These are phyloP conservation scores for Aethes cnicana DNA, from an alignment of 2,888 invertebrate species.

Conservation along the genomic window DNA sequence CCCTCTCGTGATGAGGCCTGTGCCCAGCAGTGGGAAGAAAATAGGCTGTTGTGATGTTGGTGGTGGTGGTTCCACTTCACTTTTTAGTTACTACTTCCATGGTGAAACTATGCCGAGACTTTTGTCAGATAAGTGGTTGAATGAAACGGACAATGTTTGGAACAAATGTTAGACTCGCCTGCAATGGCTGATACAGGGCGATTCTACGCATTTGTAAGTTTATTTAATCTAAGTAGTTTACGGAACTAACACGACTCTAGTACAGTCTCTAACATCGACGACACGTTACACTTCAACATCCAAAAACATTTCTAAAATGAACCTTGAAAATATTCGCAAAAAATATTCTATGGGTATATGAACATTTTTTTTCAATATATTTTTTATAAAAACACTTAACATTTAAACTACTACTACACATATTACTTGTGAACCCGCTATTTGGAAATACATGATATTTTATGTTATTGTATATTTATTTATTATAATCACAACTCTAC, in stretches of 20 bases:
- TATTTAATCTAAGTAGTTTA: no score
- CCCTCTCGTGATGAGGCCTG: no score
- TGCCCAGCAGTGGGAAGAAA: no score
- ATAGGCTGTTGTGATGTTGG: no score
- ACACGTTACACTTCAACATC: constrained; percentile 34
- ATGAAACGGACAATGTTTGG: constrained; percentile 48
- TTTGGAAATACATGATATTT: constrained; percentile 1
- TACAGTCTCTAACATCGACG: constrained; percentile 42
- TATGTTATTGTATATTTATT: not conserved
- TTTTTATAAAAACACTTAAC: constrained; percentile 72
- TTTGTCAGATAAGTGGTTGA: constrained; percentile 25
- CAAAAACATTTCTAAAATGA: constrained; percentile 33
- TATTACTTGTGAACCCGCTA: constrained; percentile 41
- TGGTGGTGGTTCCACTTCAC: no score
- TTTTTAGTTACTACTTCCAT: no score
- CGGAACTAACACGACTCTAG: constrained; percentile 35
- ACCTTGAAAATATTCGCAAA: constrained; percentile 37
- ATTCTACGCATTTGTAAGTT: constrained; percentile 59
- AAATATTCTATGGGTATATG: constrained; percentile 76
- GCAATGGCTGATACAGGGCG: constrained; percentile 75
- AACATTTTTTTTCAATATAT: constrained; percentile 62
- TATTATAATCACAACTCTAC: constrained; percentile 33
- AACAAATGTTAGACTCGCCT: constrained; percentile 66
- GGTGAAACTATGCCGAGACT: no score
- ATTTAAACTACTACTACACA: constrained; percentile 34